Percentiles rank a stretch among this genome's conserved stretches.
Evolutionary conservation across 37 sponge, comb jelly and placozoan genomes (phyloP).

Genomic region (Hexactinellida sp.): DNA sequence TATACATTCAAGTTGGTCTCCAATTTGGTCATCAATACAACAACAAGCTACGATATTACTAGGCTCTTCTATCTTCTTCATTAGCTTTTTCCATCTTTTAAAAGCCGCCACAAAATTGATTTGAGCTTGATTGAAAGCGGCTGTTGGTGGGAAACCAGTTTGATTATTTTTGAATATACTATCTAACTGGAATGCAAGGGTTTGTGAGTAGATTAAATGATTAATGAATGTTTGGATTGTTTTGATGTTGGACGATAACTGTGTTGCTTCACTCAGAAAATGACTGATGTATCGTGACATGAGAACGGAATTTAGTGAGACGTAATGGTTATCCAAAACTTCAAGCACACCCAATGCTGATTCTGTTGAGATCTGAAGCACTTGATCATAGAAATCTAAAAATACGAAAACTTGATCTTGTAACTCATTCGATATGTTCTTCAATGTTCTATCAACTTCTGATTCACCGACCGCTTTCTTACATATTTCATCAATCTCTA

Average conservation of each 20-base stretch:
- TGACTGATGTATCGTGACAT: background rate
- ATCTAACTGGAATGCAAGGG: background rate
- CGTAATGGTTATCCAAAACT: background rate
- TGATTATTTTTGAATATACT: background rate
- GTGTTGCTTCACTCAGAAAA: background rate
- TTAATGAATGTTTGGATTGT: background rate
- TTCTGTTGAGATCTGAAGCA: background rate
- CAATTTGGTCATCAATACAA: background rate
- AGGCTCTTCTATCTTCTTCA: background rate
- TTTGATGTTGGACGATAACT: background rate
- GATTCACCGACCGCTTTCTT: background rate
- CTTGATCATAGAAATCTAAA: background rate
- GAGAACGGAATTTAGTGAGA: background rate
- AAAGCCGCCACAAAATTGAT: background rate
- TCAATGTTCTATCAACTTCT: background rate
- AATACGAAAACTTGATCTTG: background rate
- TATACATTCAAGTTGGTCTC: background rate
- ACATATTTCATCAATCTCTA: background rate
- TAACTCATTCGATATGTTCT: background rate
- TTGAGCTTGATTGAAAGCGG: background rate
- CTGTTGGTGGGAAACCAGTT: background rate
- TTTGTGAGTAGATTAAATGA: background rate
- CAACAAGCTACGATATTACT: background rate
- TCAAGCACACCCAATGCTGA: background rate
- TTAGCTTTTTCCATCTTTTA: background rate